phyloP scores from a whole-genome alignment of 2,113 vertebrate genomes.

The Reinhardtius hippoglossoides region DNA sequence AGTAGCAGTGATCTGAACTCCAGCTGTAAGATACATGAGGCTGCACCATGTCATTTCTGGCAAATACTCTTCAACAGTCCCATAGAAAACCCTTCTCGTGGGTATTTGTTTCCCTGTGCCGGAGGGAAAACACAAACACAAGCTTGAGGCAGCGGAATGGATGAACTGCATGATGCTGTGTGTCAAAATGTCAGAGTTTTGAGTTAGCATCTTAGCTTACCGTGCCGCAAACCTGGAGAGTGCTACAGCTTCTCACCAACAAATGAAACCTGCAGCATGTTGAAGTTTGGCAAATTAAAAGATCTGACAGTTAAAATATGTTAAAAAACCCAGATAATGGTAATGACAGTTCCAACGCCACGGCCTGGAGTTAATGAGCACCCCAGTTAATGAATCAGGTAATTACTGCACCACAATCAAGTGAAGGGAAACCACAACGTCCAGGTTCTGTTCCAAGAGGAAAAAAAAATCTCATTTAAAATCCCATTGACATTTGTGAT shows the following conservation, averaged over 20 bases:
- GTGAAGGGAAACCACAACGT: neutral
- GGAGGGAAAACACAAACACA: neutral
- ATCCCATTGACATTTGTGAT: conserved; percentile 1
- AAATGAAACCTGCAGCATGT: neutral
- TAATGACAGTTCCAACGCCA: neutral
- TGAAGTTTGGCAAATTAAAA: neutral
- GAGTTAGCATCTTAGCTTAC: neutral
- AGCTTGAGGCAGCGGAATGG: neutral
- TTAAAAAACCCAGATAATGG: neutral
- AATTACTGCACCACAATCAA: neutral
- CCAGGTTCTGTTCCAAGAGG: neutral
- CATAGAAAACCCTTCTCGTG: neutral
- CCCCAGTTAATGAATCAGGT: neutral
- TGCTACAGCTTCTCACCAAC: neutral
- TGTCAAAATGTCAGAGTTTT: conserved; percentile 18
- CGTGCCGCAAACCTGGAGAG: neutral
- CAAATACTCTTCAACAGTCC: neutral
- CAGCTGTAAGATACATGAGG: neutral
- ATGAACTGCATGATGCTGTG: neutral
- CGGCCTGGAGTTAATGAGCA: neutral
- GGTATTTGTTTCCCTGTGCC: conserved; percentile 5
- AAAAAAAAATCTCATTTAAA: neutral
- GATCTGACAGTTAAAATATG: neutral
- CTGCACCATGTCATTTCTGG: neutral
- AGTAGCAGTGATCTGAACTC: neutral